Conservation (phyloP, 2,888 invertebrate genomes). For the Taphrorychus bicolor region DNA sequence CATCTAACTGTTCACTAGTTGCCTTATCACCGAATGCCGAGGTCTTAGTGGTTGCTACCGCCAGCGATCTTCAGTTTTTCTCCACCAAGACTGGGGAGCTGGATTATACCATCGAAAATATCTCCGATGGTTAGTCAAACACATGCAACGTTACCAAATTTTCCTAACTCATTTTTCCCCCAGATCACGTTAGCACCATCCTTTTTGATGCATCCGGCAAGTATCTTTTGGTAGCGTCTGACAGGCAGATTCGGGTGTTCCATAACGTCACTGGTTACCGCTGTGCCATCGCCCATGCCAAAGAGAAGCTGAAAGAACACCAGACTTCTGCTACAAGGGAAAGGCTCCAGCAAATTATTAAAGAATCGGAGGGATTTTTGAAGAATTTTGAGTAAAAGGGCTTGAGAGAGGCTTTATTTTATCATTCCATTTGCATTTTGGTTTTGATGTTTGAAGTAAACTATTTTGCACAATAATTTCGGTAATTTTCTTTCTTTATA, state of each 20-base stretch:
- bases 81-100: constrained; percentile 70
- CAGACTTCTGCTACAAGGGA: constrained; percentile 79
- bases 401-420: not conserved
- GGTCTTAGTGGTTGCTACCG: constrained; percentile 75
- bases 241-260: constrained; percentile 78
- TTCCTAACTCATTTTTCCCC: too few relatives aligned
- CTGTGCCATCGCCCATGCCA: constrained; percentile 60
- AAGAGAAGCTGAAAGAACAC: constrained; percentile 64
- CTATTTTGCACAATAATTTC: not conserved
- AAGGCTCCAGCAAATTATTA: constrained; percentile 73
- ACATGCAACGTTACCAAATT: not conserved
- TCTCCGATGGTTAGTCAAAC: constrained; percentile 64
- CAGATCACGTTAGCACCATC: constrained; percentile 72
- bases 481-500: not conserved
- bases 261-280: constrained; percentile 78
- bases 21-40: constrained; percentile 83
- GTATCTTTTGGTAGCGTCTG: constrained; percentile 76
- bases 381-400: constrained; percentile 29
- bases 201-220: constrained; percentile 79
- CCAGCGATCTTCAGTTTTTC: constrained; percentile 72
- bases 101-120: constrained; percentile 71
- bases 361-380: constrained; percentile 63
- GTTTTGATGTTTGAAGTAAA: not conserved
- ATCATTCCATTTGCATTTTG: constrained; percentile 1
- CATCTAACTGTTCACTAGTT: constrained; percentile 65